Base-by-base conservation (phyloP, 2,113 vertebrate genomes). In the Myrmecophaga tridactyla region DNA sequence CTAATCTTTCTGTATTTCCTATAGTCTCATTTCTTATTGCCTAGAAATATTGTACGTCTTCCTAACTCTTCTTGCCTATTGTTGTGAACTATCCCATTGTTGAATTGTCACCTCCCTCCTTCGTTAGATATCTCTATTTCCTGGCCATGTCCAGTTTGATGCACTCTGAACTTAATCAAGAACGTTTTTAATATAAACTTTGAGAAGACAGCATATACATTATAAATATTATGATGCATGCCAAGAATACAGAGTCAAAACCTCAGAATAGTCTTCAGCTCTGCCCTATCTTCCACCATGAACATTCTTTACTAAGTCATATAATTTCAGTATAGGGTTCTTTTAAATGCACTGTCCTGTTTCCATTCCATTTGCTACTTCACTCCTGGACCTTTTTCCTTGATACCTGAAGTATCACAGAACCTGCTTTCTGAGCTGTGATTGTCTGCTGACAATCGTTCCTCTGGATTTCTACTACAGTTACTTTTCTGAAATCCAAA, bases 401-500 rank as follows among this genome's bases (percentile, higher is more conserved):
- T n/a, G 36, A 56, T 31, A 41, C n/a, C n/a, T 89, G 36, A 67
- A 67, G 31, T 41, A 34, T 77, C 89, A 88, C 60, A 93, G 88
- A 95, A 82, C 34, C 21, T 62, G 12, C 21, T 95, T 14, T 41
- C 60, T 86, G 6, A 13, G 21, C 29, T 86, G 36, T n/a, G 17
- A 17, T 25, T 86, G 36, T n/a, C 31, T 73, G 36, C 41, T 0
- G 1, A 72, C 53, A 92, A 13, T 63, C 36, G 78, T 20, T 46
- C 39, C 36, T 95, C 83, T 69, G 91, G 62, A 86, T 88, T 91
- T 86, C 46, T 15, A 36, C 53, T 56, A 39, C 29, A 70, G 48
- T 80, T 90, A 51, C 60, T 43, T 90, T 85, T 89, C n/a, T 76
- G 73, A 94, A 86, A 77, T 48, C 8, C 60, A 90, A 31, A 91